Evolutionary conservation across 1,140 invertebrate species (phyloP), one percentile per base, ranked within the genome.

Genomic region (Panagrolaimus sp.): DNA sequence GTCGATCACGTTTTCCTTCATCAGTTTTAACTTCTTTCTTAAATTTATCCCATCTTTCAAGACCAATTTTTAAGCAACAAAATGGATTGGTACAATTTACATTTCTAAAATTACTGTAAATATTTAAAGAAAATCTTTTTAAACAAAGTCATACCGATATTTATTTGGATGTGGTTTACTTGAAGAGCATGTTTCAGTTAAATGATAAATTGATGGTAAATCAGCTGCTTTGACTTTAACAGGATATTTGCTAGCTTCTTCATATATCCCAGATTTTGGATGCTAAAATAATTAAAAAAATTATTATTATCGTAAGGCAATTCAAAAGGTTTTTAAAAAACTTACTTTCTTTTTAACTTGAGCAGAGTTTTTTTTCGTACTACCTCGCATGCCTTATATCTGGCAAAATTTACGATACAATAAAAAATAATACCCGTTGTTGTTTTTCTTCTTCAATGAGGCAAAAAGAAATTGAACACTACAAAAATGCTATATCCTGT

Each of bases 161-260:
- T 58, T 58, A 26, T 58, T 58, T 0, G 17, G n/a, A 58, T 58
- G 52, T 12, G 52, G 21, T 48, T 48, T 58, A 2, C 28, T 21
- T 12, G 52, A 21, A 21, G 52, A 58, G 14, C 52, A 58, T 21
- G 52, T 58, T 17, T 58, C 52, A 8, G 52, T 58, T 8, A 58
- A 58, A 12, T 58, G 21, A 28, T 58, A 58, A 17, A 58, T 28
- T 28, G 14, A n/a, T n/a, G 52, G 21, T n/a, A 58, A 17, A 21
- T 58, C 21, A 17, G 21, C 14, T 58, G 52, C 15, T 28, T 21
- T 58, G 17, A 58, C 17, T 24, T 28, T 21, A 12, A n/a, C 4
- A 21, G 52, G 52, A 21, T 58, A 58, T 28, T 58, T 58, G 52
- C 21, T 12, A 58, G 52, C 52, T 58, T 58, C 52, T 26, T 58